These are phyloP conservation scores for Eupithecia abbreviata DNA, from an alignment of 2,888 invertebrate species.

Conservation along the genomic window DNA sequence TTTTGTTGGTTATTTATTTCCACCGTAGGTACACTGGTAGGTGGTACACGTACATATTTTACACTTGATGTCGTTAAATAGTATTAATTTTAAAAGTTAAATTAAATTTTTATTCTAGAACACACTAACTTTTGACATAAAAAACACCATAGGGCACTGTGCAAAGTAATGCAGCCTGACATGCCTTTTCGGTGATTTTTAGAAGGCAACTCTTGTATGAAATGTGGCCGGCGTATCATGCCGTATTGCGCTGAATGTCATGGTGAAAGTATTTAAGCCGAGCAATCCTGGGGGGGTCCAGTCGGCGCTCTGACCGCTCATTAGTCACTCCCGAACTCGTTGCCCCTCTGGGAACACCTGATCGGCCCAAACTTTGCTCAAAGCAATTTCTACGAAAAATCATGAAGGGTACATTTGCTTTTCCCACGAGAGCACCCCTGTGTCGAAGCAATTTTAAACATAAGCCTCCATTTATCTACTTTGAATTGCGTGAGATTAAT, in stretches of 20 bases:
- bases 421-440: constrained; percentile 35
- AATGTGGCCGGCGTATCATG: constrained; percentile 20
- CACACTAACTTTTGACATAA: too few species aligned
- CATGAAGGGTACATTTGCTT: constrained; percentile 52
- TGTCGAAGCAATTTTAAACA: constrained; percentile 43
- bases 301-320: constrained; percentile 66
- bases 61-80: too few species aligned
- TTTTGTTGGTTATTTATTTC: too few species aligned
- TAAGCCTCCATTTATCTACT: constrained; percentile 30
- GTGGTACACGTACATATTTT: too few species aligned
- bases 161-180: too few species aligned
- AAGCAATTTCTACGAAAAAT: constrained; percentile 58
- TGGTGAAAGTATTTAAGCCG: constrained; percentile 54
- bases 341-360: constrained; percentile 56
- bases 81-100: too few species aligned
- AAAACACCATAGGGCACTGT: too few species aligned
- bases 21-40: too few species aligned
- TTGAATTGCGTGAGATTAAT: constrained; percentile 16
- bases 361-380: constrained; percentile 55
- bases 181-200: neutral
- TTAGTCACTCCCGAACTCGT: constrained; percentile 59
- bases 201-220: neutral
- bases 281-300: constrained; percentile 52
- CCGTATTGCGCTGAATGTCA: constrained; percentile 36
- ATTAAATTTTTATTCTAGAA: too few species aligned